These are phyloP conservation scores for Lepus timidus DNA, from an alignment of 2,113 vertebrate genomes.

Conservation along the genomic window DNA sequence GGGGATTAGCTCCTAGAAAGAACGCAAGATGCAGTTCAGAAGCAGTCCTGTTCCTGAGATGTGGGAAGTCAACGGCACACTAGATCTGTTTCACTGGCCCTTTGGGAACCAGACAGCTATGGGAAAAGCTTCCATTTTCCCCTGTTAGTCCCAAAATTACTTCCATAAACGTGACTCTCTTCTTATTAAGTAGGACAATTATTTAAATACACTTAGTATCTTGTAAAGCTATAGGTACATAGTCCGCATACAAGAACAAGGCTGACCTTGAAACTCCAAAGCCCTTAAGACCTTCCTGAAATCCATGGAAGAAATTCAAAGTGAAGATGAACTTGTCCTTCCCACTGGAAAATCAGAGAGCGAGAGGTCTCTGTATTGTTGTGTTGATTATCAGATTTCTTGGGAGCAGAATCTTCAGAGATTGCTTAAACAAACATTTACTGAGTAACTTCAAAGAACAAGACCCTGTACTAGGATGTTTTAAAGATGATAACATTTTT, in stretches of 20 bases:
- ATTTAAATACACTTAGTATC: background rate
- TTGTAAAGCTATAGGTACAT: background rate
- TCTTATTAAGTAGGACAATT: background rate
- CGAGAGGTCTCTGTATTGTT: background rate
- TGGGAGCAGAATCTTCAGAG: background rate
- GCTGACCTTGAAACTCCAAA: background rate
- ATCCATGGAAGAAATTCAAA: background rate
- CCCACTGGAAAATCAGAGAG: background rate
- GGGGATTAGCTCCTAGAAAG: background rate
- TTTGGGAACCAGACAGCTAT: background rate
- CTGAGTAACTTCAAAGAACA: constrained; percentile 19
- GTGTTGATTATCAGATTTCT: background rate
- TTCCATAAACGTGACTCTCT: background rate
- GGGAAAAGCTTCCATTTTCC: background rate
- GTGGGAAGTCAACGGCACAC: background rate
- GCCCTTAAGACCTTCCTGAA: constrained; percentile 8
- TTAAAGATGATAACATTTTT: background rate
- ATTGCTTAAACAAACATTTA: background rate
- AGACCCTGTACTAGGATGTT: background rate
- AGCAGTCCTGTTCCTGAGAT: background rate
- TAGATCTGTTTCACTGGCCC: background rate
- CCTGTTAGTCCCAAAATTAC: background rate
- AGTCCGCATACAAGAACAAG: constrained; percentile 14
- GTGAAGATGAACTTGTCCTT: background rate
- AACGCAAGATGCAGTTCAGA: background rate